Evolutionary conservation across 2,888 invertebrate genomes (phyloP), one percentile per base, ranked within the genome.

Genomic region (Thereva unica): DNA sequence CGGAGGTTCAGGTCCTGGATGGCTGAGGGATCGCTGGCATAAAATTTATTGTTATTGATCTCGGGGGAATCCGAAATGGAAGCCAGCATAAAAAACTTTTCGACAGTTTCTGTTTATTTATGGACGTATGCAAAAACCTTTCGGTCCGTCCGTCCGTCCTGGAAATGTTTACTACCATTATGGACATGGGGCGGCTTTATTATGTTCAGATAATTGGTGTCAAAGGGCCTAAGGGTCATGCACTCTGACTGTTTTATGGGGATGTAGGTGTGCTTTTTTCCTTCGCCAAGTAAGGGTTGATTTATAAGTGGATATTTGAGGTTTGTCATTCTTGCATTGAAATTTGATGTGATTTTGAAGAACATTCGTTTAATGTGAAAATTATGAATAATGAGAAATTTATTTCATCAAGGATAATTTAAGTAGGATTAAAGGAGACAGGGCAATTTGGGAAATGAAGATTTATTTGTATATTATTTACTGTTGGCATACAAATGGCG

Each of bases 21-120:
- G 61, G 49, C 61, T 61, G 61, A 61, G 61, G 61, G 50, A 61
- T 61, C 50, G 9, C 61, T 50, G 41, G 41, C 61, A 64, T 54
- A 38, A 40, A 64, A 64, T 64, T 64, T 64, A 64, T 64, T 64
- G 64, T 64, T 64, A 64, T 64, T 64, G 64, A 64, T 64, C 64
- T 64, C 64, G 23, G 54, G 64, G 45, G 53, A 44, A 45, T 44
- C 23, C 12, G 54, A 64, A 64, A 64, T 64, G 64, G 64, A 64
- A 44, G 54, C 7, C 10, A 38, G 44, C 44, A 54, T 64, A 64
- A 64, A 64, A 64, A 64, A 64, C 54, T 64, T 64, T 64, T 64
- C 64, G 64, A 64, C 64, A 64, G 53, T 64, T 64, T 64, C 10
- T 42, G 53, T 64, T 40, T 64, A 64, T 64, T 64, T 64, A 64